phyloP scores from a whole-genome alignment of 1,140 invertebrate genomes.

The Microplitis demolitor region DNA sequence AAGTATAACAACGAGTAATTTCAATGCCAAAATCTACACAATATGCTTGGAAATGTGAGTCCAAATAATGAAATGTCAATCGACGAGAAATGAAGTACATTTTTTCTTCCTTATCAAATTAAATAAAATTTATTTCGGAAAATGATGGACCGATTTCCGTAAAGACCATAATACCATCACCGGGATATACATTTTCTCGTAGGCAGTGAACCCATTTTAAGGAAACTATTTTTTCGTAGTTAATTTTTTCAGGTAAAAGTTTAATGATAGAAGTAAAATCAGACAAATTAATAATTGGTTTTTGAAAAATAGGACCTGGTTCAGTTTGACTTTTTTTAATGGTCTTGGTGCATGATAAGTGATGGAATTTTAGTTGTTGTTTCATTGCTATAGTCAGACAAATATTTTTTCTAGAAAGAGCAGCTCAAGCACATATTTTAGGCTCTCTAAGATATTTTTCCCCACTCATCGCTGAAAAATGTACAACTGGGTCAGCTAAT shows the following conservation, averaged over 20 bases:
- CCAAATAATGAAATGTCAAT: no score
- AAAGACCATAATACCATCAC: no score
- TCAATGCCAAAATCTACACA: no score
- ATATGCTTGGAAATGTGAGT: no score
- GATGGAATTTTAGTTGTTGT: neutral
- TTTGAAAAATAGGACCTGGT: neutral
- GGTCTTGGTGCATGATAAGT: neutral
- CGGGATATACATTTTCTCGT: neutral
- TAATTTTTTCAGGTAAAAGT: neutral
- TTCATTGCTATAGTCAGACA: neutral
- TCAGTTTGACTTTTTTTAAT: neutral
- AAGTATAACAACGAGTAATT: no score
- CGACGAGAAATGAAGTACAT: no score
- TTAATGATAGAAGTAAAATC: neutral
- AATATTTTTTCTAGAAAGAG: neutral
- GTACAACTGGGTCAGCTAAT: neutral
- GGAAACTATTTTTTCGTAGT: neutral
- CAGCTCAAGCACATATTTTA: neutral
- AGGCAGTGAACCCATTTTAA: neutral
- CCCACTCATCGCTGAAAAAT: slow-evolving; percentile 2
- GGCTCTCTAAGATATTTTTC: neutral
- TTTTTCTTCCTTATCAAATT: no score
- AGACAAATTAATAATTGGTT: neutral
- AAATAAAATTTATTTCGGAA: no score
- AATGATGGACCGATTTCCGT: no score